Evolutionary conservation across 1,140 invertebrate genomes (phyloP), one percentile per base, ranked within the genome.

Genomic region (Macrocentrus cingulum): DNA sequence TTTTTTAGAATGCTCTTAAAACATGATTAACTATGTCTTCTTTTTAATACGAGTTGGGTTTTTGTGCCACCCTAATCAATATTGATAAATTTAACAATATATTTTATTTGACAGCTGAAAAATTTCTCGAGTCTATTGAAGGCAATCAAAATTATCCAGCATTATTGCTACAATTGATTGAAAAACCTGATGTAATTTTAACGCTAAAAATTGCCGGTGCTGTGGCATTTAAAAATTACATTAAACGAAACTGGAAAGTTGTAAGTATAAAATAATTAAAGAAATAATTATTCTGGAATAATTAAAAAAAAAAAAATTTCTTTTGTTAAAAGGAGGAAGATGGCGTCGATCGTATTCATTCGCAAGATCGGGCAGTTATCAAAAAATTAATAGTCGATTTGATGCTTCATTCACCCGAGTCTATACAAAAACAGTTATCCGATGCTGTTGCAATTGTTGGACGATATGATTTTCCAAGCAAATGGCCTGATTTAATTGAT

Each of bases 391-490:
- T 99, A 68, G 90, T 98, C 4, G 88, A 89, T 60, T 75, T 98
- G 8, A 98, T 99, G 96, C 81, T 98, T 11, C 90, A 89, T 63
- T 93, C 92, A 23, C 91, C 94, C 9, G 89, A 92, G 74, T 82
- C 88, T 2, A 88, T 98, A 55, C 96, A 98, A 75, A 89, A 94
- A 68, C 96, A 98, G 74, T 82, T 99, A 7, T 97, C 94, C 68
- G 95, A 98, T 83, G 94, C 95, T 4, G 91, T 98, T 48, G 92
- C 93, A 64, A 94, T 96, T 15, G 97, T 99, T 65, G 96, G 96
- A 1, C 88, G 89, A 69, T 86, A 91, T 69, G 95, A 98, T 81
- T 98, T 98, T 73, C 95, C 95, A 0, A 85, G 88, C 50, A 94
- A 95, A 75, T 99, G 96, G 96, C 94, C 92, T 3, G 86, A 88